Percentiles rank a stretch among this genome's conserved stretches.
Evolutionary conservation across 2,797 vertebrate genomes (phyloP).

Genomic region (Semotilus atromaculatus): DNA sequence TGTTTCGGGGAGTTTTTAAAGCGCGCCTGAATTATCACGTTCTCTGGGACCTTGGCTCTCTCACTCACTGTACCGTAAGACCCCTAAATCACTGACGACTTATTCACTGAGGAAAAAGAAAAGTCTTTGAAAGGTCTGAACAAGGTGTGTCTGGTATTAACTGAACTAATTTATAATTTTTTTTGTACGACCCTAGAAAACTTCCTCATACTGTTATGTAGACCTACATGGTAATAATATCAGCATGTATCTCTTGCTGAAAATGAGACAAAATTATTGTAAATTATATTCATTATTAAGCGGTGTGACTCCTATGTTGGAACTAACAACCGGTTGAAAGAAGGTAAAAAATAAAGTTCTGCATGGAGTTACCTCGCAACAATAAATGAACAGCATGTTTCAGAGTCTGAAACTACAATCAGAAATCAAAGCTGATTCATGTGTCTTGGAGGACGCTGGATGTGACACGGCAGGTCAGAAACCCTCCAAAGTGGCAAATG

Average conservation of each 20-base stretch:
- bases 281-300: too few species aligned
- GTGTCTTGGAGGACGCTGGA: background rate
- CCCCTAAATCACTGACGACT: background rate
- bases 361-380: background rate
- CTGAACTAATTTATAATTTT: too few species aligned
- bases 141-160: too few species aligned
- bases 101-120: too few species aligned
- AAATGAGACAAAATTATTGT: too few species aligned
- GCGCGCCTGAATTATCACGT: constrained; percentile 55
- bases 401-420: background rate
- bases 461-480: constrained; percentile 23
- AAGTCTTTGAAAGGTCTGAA: too few species aligned
- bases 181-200: too few species aligned
- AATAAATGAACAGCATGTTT: background rate
- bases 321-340: background rate
- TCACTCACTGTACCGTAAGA: constrained; percentile 24
- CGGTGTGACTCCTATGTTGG: too few species aligned
- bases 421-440: background rate
- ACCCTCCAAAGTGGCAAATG: constrained; percentile 16
- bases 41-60: constrained; percentile 44
- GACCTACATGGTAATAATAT: too few species aligned
- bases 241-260: too few species aligned
- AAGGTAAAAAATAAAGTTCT: background rate
- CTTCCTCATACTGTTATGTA: too few species aligned
- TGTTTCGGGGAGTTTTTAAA: constrained; percentile 21